These are phyloP conservation scores for Idaea dimidiata DNA, from an alignment of 2,888 invertebrate genomes.

Conservation along the genomic window DNA sequence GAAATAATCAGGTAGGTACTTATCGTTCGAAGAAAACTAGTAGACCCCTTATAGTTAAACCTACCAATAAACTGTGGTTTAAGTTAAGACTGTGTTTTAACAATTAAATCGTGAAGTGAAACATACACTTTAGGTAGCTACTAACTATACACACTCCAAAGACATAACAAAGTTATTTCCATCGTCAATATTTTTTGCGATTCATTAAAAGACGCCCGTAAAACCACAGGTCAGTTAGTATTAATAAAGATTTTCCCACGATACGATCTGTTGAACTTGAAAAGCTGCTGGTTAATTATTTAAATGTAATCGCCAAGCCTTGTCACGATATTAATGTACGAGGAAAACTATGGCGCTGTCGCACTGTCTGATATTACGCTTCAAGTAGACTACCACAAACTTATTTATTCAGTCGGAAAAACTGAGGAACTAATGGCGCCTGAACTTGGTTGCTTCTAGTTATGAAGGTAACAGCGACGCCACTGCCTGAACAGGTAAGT, in stretches of 20 bases:
- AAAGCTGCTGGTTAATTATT: conserved; percentile 43
- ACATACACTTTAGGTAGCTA: too few species aligned
- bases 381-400: neutral
- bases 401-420: too few species aligned
- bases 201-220: neutral
- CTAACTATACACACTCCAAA: neutral
- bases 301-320: conserved; percentile 36
- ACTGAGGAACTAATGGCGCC: too few species aligned
- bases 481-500: too few species aligned
- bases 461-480: too few species aligned
- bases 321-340: conserved; percentile 36
- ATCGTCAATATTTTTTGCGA: neutral
- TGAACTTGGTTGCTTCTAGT: too few species aligned
- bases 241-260: conserved; percentile 36
- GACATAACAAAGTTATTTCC: neutral
- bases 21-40: too few species aligned
- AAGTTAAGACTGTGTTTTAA: too few species aligned
- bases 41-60: too few species aligned
- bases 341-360: neutral
- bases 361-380: neutral
- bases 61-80: too few species aligned
- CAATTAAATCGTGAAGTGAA: too few species aligned
- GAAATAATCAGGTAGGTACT: too few species aligned
- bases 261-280: conserved; percentile 47
- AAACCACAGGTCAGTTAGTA: neutral